These are phyloP conservation scores for Stratiomys singularior DNA, from an alignment of 2,888 invertebrate species.

Conservation along the genomic window DNA sequence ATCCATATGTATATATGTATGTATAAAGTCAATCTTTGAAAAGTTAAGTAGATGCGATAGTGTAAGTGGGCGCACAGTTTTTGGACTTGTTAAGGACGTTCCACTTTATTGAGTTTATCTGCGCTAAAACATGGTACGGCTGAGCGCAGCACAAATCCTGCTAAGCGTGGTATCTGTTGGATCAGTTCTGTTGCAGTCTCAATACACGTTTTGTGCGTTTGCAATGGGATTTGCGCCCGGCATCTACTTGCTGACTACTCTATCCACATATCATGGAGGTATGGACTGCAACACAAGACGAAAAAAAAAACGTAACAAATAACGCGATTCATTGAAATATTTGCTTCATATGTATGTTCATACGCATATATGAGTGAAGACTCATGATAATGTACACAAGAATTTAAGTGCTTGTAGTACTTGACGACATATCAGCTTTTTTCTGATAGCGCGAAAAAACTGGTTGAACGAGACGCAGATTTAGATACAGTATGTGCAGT, in stretches of 20 bases:
- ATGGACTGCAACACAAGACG: neutral
- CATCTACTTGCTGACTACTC: too few species aligned
- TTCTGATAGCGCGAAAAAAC: neutral
- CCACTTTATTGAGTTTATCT: conserved; percentile 40
- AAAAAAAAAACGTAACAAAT: neutral
- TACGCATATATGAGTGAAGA: neutral
- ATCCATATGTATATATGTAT: neutral
- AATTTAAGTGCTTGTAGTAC: conserved; percentile 34
- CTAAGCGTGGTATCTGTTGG: too few species aligned
- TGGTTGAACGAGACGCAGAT: conserved; percentile 14
- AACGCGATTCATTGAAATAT: conserved; percentile 12
- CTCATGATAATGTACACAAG: conserved; percentile 26
- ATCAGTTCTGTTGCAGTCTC: neutral
- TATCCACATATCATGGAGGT: neutral
- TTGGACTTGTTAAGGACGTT: conserved; percentile 45
- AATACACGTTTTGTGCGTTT: neutral
- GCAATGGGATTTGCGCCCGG: neutral
- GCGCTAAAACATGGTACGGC: neutral
- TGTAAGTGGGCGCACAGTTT: conserved; percentile 36
- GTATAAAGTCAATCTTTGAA: neutral
- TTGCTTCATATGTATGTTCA: neutral
- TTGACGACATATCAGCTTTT: conserved; percentile 40
- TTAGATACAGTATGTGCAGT: neutral
- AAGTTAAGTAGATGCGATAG: conserved; percentile 6
- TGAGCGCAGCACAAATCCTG: neutral